Conservation (phyloP, 2,888 invertebrate species). For the Thereva unica region DNA sequence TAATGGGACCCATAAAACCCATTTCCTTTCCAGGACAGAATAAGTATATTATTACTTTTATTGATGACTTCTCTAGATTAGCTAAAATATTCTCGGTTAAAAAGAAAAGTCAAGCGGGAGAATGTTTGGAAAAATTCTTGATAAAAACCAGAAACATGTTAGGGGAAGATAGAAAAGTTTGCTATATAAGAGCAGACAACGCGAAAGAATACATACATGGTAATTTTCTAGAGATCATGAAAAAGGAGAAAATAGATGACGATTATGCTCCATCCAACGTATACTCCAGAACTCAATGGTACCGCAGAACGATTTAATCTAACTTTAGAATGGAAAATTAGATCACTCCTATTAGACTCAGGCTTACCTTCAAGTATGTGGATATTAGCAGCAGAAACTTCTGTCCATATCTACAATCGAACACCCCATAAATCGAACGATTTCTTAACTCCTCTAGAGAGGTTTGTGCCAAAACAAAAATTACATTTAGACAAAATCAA, state of each 20-base stretch:
- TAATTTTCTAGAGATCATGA: not conserved
- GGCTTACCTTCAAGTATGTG: constrained; percentile 5
- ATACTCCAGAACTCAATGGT: constrained; percentile 9
- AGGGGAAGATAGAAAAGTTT: not conserved
- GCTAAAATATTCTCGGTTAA: not conserved
- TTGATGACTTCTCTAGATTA: constrained; percentile 5
- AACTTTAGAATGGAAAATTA: constrained; percentile 5
- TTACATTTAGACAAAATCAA: not conserved
- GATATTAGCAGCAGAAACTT: not conserved
- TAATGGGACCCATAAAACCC: not conserved
- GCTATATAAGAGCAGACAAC: constrained; percentile 8
- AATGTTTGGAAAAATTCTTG: constrained; percentile 1
- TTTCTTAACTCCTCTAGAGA: not conserved
- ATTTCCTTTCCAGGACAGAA: not conserved
- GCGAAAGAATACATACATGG: constrained; percentile 6
- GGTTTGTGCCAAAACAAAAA: not conserved
- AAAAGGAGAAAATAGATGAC: not conserved
- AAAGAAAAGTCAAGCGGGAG: not conserved
- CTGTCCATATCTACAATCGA: not conserved
- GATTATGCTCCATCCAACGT: not conserved
- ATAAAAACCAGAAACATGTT: not conserved
- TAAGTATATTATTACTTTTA: not conserved
- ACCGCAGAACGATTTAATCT: constrained; percentile 5
- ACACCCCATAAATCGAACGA: constrained; percentile 1
- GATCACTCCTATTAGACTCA: not conserved